phyloP scores from a whole-genome alignment of 2,797 vertebrate species.

The Gadopsis marmoratus region DNA sequence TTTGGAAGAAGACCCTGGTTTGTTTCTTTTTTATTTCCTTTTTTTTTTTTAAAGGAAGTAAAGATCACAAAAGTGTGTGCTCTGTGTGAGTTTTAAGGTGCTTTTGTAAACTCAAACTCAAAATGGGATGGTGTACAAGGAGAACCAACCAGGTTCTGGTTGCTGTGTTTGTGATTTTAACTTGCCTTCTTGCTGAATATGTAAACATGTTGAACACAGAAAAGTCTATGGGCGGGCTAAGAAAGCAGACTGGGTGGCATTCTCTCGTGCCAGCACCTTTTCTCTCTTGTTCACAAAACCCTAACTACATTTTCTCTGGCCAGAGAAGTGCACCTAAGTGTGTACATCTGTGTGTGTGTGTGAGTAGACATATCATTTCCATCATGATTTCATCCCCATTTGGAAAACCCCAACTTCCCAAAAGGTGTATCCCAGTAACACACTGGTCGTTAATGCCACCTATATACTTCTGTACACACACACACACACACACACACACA shows the following conservation, averaged over 20 bases:
- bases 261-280: conserved; percentile 59
- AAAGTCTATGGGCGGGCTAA: conserved; percentile 74
- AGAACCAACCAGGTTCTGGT: conserved; percentile 78
- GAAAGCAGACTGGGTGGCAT: conserved; percentile 77
- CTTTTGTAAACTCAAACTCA: conserved; percentile 85
- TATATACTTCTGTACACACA: conserved; percentile 56
- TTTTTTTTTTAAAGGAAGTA: conserved; percentile 79
- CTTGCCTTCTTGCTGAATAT: conserved; percentile 85
- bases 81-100: conserved; percentile 88
- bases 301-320: conserved; percentile 62
- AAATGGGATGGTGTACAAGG: conserved; percentile 58
- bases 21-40: conserved; percentile 64
- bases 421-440: conserved; percentile 84
- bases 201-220: conserved; percentile 88
- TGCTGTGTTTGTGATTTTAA: conserved; percentile 83
- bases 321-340: conserved; percentile 67
- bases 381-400: conserved; percentile 63
- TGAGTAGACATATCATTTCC: conserved; percentile 61
- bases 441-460: conserved; percentile 85
- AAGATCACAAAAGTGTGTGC: conserved; percentile 86
- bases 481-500: conserved; percentile 13
- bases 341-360: conserved; percentile 49
- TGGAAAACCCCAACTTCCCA: conserved; percentile 64
- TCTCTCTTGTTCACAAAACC: conserved; percentile 62
- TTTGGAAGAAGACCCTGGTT: conserved; percentile 88